Evolutionary conservation across 2,888 invertebrate species (phyloP), one percentile per base, ranked within the genome.

Genomic region (Ashinkailepas kermadecensis): DNA sequence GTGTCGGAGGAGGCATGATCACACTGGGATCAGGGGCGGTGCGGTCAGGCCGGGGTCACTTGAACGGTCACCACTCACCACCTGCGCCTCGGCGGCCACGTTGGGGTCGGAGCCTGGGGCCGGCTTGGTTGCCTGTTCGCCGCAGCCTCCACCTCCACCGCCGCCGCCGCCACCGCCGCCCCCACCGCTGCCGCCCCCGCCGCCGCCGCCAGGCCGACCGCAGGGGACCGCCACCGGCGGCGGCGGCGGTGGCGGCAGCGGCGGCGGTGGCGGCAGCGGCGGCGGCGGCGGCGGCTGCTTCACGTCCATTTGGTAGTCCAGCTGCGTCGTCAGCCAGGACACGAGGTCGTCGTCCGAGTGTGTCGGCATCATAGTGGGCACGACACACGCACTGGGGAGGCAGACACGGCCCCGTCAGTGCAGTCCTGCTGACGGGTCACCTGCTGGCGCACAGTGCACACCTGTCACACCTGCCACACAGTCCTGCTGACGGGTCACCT

Each of bases 261-360:
- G 70, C 70, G 70, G 70, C 70, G 70, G 70, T 39, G 70, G 70
- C 6, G 70, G 74, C 21, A 23, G 74, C 21, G 74, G 54, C 18
- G 74, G 54, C 21, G 70, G 70, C 15, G 54, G 39, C 13, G 74
- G 74, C 54, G 15, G 74, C 56, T 74, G 74, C 74, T 74, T 74
- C 23, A 21, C 79, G 25, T 79, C 58, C 57, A 59, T 25, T 3
- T 57, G 59, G 79, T 58, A 79, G 58, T 58, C 79, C 15, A 79
- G 79, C 79, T 79, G 79, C 8, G 56, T 79, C 58, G 79, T 79
- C 79, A 79, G 58, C 79, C 79, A 79, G 11, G 23, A 79, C 79
- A 79, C 58, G 23, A 79, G 25, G 25, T 79, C 79, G 59, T 79
- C 79, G 23, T 79, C 79, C 2, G 58, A 58, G 58, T 25, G 23